Evolutionary conservation across 2,113 vertebrate genomes (phyloP).

Genomic region (Bungarus multicinctus): DNA sequence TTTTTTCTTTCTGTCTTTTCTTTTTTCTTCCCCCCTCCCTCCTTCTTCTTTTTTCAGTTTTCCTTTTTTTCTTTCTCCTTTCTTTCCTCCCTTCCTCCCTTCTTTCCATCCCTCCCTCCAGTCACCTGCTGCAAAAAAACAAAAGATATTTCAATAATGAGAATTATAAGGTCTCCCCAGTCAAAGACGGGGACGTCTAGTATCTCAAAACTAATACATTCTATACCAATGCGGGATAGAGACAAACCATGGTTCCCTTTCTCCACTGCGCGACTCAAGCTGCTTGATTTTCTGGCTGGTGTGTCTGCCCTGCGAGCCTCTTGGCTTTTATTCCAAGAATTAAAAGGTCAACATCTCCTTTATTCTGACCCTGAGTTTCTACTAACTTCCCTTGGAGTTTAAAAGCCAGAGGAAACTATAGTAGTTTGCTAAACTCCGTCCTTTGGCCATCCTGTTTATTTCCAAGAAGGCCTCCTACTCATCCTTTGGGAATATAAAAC

Average conservation of each 20-base stretch:
- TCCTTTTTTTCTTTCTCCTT: not conserved
- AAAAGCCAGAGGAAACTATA: not conserved
- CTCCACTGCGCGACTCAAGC: not conserved
- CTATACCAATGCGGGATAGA: not conserved
- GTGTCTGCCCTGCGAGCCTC: not conserved
- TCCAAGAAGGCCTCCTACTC: not conserved
- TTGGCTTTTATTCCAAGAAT: not conserved
- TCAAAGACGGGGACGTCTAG: too few species aligned
- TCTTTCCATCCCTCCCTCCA: not conserved
- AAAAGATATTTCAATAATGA: not conserved
- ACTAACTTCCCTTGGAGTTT: not conserved
- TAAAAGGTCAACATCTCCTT: not conserved
- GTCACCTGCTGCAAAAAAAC: not conserved
- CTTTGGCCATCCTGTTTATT: not conserved
- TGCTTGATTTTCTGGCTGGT: not conserved
- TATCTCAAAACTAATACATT: not conserved
- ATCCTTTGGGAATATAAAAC: not conserved
- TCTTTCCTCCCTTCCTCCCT: too few species aligned
- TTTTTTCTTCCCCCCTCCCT: too few species aligned
- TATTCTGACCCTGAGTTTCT: not conserved
- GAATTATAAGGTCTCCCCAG: not conserved
- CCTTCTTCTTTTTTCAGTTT: too few species aligned
- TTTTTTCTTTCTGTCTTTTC: too few species aligned
- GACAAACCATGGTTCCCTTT: not conserved
- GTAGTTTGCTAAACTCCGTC: not conserved